A percentile compares a stretch with the other conserved stretches of the same genome.
phyloP scores from a whole-genome alignment of 1,140 invertebrate genomes.

The Aphelenchoides besseyi region DNA sequence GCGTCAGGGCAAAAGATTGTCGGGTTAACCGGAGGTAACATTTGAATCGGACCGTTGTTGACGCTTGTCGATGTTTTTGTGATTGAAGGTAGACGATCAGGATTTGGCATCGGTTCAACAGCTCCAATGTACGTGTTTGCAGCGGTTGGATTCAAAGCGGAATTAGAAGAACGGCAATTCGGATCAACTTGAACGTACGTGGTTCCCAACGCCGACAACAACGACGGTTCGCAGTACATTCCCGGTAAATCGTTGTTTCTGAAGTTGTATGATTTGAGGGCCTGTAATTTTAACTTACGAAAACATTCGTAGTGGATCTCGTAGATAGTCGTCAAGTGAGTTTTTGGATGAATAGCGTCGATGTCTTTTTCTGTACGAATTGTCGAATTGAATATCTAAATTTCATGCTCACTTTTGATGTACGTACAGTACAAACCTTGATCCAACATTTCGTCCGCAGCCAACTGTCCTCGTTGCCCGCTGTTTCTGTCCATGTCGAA shows the following conservation, averaged over 20 bases:
- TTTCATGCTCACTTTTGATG: not conserved
- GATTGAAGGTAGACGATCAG: not conserved
- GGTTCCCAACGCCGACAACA: not conserved
- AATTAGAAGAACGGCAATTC: not conserved
- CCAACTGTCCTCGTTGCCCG: not conserved
- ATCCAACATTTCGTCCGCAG: not conserved
- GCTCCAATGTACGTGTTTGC: not conserved
- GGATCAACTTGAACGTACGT: constrained; percentile 2
- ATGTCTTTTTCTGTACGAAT: not conserved
- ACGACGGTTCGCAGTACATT: not conserved
- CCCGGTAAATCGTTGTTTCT: not conserved
- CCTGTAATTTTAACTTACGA: not conserved
- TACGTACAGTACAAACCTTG: constrained; percentile 12
- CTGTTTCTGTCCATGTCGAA: constrained; percentile 19
- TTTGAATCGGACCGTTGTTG: constrained; percentile 1
- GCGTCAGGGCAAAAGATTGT: constrained; percentile 34
- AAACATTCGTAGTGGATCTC: constrained; percentile 6
- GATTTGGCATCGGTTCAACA: not conserved
- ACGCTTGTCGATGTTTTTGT: not conserved
- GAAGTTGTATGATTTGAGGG: not conserved
- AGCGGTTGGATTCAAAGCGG: not conserved
- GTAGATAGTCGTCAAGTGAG: not conserved
- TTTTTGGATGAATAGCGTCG: not conserved
- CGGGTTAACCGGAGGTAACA: constrained; percentile 24
- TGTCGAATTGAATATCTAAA: not conserved